Evolutionary conservation across 2,113 vertebrate species (phyloP), one percentile per base, ranked within the genome.

Genomic region (Melanocharis versteri): DNA sequence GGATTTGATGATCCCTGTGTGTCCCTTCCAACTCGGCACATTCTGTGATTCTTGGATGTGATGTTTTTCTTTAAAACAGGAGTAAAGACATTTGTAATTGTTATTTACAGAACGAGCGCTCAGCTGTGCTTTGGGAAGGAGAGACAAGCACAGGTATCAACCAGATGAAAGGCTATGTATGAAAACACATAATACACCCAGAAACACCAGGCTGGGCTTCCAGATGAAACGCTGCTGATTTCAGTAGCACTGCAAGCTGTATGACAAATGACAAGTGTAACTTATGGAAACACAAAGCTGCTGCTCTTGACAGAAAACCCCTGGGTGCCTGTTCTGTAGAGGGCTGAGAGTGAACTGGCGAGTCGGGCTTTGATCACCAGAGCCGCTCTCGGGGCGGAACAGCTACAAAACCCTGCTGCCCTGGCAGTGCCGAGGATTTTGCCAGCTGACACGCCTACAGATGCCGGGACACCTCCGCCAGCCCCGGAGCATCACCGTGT

Each of bases 401-500:
- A 10, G 39, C 23, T 30, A 22, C 80, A 70, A 48, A 92, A 40
- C 0, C 28, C 61, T 5, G 53, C 82, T 3, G 8, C 35, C 13
- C 44, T 2, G 7, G 50, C 82, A 40, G 30, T 10, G 58, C 58
- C 48, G 6, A 13, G 60, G 60, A 5, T 40, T 4, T 1, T 30
- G 26, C 37, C 53, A 37, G 10, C 27, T 18, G 53, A 68, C 62
- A 68, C 72, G 33, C 53, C 31, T 5, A 5, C n/a, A 12, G 16
- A 5, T 6, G 12, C 37, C 2, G 2, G 5, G 5, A 50, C 12
- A 14, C 18, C 39, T 26, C 56, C 1, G 5, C 2, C 65, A 44
- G 66, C 42, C 45, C 35, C 6, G 8, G 5, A 13, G 35, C 7
- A 2, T 24, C 68, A 28, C 11, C 16, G 2, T 0, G 1, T 12